Percentiles rank a stretch among this genome's conserved stretches.
Conservation (phyloP, 2,113 vertebrate species). For the Accipiter virgatus region DNA sequence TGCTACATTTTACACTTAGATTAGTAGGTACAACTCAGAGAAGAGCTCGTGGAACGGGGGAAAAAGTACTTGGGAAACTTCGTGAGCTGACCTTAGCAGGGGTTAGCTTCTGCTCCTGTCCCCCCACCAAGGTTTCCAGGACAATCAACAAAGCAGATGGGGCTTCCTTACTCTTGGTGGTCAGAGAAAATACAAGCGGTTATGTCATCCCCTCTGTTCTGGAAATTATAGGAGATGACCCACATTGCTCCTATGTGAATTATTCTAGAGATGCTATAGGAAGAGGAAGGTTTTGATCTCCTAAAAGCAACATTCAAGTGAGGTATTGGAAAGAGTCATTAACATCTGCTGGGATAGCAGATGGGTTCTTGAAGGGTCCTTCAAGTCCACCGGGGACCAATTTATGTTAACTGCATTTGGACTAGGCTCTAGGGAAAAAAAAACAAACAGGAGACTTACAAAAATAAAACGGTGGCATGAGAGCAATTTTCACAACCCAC, state of each 20-base stretch:
- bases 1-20: not conserved
- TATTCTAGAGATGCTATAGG: not conserved
- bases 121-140: not conserved
- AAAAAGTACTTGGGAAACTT: not conserved
- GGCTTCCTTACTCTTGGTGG: not conserved
- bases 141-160: not conserved
- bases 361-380: not conserved
- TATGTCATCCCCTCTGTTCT: not conserved
- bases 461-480: fast-evolving
- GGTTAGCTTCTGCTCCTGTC: not conserved
- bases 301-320: not conserved
- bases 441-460: not conserved
- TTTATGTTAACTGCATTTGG: not conserved
- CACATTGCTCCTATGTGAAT: not conserved
- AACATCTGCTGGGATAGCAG: not conserved
- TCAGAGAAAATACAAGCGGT: not conserved
- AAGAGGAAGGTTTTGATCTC: not conserved
- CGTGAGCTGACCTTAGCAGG: not conserved
- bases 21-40: not conserved
- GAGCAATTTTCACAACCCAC: not conserved
- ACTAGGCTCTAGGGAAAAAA: not conserved
- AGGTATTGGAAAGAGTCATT: not conserved
- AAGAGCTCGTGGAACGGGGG: not conserved
- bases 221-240: not conserved
- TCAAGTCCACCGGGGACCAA: not conserved